These are phyloP conservation scores for Petrolisthes cinctipes DNA, from an alignment of 2,888 invertebrate species.

Conservation along the genomic window DNA sequence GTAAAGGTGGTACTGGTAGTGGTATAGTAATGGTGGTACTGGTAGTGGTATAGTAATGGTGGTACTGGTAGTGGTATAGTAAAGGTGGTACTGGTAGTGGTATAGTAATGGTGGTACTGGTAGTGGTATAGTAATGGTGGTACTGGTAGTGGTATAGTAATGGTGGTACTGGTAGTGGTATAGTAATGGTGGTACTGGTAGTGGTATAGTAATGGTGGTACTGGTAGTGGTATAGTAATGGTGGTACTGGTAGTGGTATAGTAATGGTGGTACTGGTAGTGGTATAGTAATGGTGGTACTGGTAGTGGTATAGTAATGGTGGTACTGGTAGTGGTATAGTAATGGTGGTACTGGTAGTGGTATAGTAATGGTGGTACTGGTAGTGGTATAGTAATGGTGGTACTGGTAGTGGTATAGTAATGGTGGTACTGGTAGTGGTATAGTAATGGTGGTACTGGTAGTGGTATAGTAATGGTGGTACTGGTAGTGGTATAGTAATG, in stretches of 20 bases:
- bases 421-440: not conserved
- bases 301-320: too few species aligned
- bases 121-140: too few species aligned
- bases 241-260: not conserved
- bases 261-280: conserved; percentile 6
- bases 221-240: not conserved
- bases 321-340: too few species aligned
- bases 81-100: not conserved
- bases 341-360: not conserved
- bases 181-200: not conserved
- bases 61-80: not conserved
- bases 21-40: not conserved
- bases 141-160: too few species aligned
- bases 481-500: too few species aligned
- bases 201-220: not conserved
- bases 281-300: not conserved
- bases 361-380: too few species aligned
- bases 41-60: not conserved
- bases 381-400: not conserved
- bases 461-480: not conserved
- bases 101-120: not conserved
- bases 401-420: not conserved
- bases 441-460: conserved; percentile 4
- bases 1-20: not conserved
- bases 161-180: not conserved